Base-by-base conservation (phyloP, 1,140 invertebrate genomes). In the Camponotus pennsylvanicus region DNA sequence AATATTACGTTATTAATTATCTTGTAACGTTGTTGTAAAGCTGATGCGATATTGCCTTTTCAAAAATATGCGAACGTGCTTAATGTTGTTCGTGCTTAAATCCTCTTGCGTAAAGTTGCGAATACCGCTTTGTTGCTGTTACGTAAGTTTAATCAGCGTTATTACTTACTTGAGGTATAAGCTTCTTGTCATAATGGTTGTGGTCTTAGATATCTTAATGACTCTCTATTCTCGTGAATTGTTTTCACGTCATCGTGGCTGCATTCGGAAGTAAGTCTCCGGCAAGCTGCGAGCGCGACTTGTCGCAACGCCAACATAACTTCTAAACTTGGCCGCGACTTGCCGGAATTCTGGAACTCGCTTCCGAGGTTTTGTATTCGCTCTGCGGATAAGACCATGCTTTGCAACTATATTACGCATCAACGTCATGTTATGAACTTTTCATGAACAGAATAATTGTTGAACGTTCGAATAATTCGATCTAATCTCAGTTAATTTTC, bases 171-270 rank as follows among this genome's bases (percentile, higher is more conserved):
- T 21, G 69, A 61, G 79, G 40, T 75, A 75, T 83, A 83, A 83
- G 79, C 79, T 83, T 75, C 79, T 83, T 83, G 79, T 83, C 79
- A 75, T 83, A 83, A 83, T 83, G 79, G 57, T 69, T 75, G 79
- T n/a, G 79, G 79, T 83, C 79, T 83, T 83, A 83, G 79, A 83
- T 83, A 83, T 83, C 79, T 83, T 83, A 83, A 83, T 75, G 79
- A 75, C 69, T 83, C 57, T 37, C 69, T 61, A 83, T 83, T 83
- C 79, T 75, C 79, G 49, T 49, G 84, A 85, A 85, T 85, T 85
- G 84, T 85, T 85, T 85, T 79, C 84, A 40, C 76, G 75, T 79
- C 75, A 85, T 49, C 64, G 40, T 86, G 40, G 66, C 67, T 80
- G 77, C 78, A 82, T 86, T 79, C 66, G 76, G 49, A 70, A 70